phyloP scores from a whole-genome alignment of 2,113 vertebrate species.

The Globicephala melas region DNA sequence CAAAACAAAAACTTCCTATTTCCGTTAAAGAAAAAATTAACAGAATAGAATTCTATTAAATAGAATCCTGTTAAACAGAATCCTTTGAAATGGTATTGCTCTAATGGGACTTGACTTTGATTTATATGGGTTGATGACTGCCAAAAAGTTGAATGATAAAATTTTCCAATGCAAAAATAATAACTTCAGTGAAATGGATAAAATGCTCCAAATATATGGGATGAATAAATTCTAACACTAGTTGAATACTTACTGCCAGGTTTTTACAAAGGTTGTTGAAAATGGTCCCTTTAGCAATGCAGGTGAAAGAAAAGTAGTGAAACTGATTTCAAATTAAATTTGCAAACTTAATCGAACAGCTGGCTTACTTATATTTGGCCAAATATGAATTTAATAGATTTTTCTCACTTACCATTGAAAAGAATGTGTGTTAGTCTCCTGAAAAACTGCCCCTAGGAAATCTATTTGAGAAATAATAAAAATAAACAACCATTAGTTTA shows the following conservation, averaged over 20 bases:
- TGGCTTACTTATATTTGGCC: constrained; percentile 55
- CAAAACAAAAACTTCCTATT: neutral
- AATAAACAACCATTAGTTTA: constrained; percentile 27
- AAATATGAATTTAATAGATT: constrained; percentile 57
- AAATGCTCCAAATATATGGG: constrained; percentile 57
- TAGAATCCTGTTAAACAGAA: neutral
- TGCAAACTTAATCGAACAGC: constrained; percentile 47
- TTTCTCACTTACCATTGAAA: constrained; percentile 31
- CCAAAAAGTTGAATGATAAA: constrained; percentile 46
- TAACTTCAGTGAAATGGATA: constrained; percentile 43
- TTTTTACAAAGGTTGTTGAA: constrained; percentile 55
- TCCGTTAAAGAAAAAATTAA: neutral
- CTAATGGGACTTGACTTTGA: constrained; percentile 10
- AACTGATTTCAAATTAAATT: constrained; percentile 63
- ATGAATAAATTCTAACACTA: constrained; percentile 56
- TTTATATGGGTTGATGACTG: constrained; percentile 56
- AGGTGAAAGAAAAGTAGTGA: constrained; percentile 51
- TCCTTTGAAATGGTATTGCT: constrained; percentile 32
- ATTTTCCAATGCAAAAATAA: constrained; percentile 56
- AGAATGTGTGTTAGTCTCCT: neutral
- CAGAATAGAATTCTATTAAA: neutral
- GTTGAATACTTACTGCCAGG: constrained; percentile 17
- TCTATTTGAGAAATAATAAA: constrained; percentile 31
- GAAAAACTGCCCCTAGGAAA: constrained; percentile 42
- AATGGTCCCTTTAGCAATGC: constrained; percentile 46